These are phyloP conservation scores for Axinella damicornis DNA, from an alignment of 37 sponge, comb jelly and placozoan genomes.

Conservation along the genomic window DNA sequence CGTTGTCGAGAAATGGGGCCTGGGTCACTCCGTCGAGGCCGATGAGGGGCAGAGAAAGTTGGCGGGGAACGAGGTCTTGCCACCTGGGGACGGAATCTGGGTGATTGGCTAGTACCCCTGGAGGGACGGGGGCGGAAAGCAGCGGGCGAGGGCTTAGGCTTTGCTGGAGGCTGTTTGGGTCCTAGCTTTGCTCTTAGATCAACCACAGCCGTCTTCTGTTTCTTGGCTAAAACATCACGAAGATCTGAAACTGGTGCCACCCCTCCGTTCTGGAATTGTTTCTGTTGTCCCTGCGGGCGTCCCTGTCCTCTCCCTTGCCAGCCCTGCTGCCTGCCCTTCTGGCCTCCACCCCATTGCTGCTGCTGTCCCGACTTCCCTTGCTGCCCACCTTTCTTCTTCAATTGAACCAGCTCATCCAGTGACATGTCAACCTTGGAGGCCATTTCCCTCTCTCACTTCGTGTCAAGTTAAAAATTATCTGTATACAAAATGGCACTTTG, in stretches of 20 bases:
- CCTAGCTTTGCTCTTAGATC: slow-evolving; percentile 65
- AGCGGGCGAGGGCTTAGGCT: not conserved
- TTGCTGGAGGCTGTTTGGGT: slow-evolving; percentile 23
- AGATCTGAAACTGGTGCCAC: slow-evolving; percentile 35
- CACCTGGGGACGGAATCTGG: not conserved
- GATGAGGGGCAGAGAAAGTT: not conserved
- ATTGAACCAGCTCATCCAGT: slow-evolving; percentile 21
- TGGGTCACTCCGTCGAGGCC: slow-evolving; percentile 39
- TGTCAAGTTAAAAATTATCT: not conserved
- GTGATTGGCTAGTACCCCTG: not conserved
- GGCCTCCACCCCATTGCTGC: not conserved
- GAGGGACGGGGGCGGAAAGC: not conserved
- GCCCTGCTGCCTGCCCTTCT: not conserved
- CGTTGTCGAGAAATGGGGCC: not conserved
- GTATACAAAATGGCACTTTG: not conserved
- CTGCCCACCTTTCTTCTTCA: slow-evolving; percentile 4
- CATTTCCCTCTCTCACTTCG: not conserved
- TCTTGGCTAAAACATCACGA: slow-evolving; percentile 40
- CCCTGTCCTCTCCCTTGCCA: not conserved
- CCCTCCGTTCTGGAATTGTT: not conserved
- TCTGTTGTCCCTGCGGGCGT: not conserved
- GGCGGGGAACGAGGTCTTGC: not conserved
- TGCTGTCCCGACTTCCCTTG: not conserved
- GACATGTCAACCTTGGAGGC: slow-evolving; percentile 54
- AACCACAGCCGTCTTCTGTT: slow-evolving; percentile 48